Evolutionary conservation across 2,797 vertebrate genomes (phyloP), one percentile per base, ranked within the genome.

Genomic region (Champsocephalus gunnari): DNA sequence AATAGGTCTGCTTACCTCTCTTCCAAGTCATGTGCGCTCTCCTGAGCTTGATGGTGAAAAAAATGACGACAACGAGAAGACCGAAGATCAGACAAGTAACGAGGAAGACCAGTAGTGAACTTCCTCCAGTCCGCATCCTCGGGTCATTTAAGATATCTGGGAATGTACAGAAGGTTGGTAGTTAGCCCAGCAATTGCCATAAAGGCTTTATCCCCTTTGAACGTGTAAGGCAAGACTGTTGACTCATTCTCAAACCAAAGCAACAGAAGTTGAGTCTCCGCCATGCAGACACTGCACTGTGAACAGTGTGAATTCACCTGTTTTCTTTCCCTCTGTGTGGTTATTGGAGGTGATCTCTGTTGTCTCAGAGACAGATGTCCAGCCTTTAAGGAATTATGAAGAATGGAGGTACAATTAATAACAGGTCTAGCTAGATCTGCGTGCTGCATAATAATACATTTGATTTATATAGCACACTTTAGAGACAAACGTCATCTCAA

Each of bases 11-110:
- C 58, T 83, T 67, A 98, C 98, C 98, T 95, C 78, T 96, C 68
- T 95, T 98, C 97, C 97, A 99, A 13, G 79, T 12, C 0, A 93
- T 32, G 0, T 98, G 96, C 1, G 96, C 96, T 90, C 92, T 96
- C 65, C 93, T 93, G 49, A 99, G 92, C 87, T 97, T 98, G 75
- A 93, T 84, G 48, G 93, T 10, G 50, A 98, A 96, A 5, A 98
- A 96, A 59, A 95, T 85, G 14, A 99, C 91, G 0, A 97, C 94
- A 70, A 98, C 50, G 11, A 97, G 84, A 70, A 99, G 95, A 70
- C 85, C 32, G 0, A 94, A 43, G 14, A 98, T 92, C 61, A 99
- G 95, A 47, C 88, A 91, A 14, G 96, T 93, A 56, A 99, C 96
- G 17, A 98, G 82, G 0, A 94, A 50, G 1, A 98, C 92, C 55